phyloP scores from a whole-genome alignment of 2,888 invertebrate species.

The Catocala nupta region DNA sequence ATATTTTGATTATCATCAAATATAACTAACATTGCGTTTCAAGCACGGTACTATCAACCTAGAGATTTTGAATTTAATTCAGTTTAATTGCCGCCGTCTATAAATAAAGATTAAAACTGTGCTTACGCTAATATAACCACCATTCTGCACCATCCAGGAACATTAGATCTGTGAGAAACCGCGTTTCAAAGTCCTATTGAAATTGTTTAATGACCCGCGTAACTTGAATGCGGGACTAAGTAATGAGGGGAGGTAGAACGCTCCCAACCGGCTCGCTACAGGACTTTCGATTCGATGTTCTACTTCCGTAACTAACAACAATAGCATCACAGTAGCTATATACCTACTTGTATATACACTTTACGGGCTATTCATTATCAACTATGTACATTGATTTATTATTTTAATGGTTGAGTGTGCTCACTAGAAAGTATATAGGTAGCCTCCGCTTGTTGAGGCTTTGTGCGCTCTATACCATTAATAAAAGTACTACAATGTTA shows the following conservation, averaged over 20 bases:
- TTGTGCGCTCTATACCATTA: no score
- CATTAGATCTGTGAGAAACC: slow-evolving; percentile 41
- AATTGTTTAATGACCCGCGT: slow-evolving; percentile 66
- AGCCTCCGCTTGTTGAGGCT: no score
- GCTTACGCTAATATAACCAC: not conserved
- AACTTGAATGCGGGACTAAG: slow-evolving; percentile 59
- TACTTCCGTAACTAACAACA: slow-evolving; percentile 31
- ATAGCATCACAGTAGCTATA: slow-evolving; percentile 11
- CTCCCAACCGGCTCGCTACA: slow-evolving; percentile 39
- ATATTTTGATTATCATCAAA: no score
- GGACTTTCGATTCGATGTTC: slow-evolving; percentile 44
- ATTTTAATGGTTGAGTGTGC: not conserved
- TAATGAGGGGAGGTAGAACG: slow-evolving; percentile 52
- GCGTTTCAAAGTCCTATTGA: slow-evolving; percentile 58
- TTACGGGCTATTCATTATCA: slow-evolving; percentile 8
- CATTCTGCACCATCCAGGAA: slow-evolving; percentile 28
- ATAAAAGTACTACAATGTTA: no score
- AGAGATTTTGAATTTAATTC: no score
- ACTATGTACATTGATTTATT: no score
- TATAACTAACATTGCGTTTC: no score
- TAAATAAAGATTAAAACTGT: not conserved
- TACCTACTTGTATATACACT: slow-evolving; percentile 4
- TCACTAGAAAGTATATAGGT: no score
- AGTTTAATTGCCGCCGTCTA: no score
- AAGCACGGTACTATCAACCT: no score